These are phyloP conservation scores for Neosilurus mollespiculum DNA, from an alignment of 2,797 vertebrate species.

Conservation along the genomic window DNA sequence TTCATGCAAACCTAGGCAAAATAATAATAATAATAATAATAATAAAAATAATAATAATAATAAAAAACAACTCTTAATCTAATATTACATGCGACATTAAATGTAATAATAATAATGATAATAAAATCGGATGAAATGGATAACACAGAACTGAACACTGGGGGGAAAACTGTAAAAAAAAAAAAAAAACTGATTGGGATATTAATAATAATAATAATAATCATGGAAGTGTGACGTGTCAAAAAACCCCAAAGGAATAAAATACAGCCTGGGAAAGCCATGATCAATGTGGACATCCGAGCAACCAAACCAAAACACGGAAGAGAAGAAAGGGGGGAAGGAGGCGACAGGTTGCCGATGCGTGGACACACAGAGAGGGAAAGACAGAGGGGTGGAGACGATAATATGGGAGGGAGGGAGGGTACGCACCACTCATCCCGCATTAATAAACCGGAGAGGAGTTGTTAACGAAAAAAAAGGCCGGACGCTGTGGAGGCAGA, in stretches of 20 bases:
- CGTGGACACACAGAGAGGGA: constrained; percentile 60
- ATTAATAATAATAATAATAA: neutral
- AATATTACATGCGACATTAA: neutral
- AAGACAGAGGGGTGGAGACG: constrained; percentile 80
- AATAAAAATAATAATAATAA: neutral
- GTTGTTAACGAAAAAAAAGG: constrained; percentile 84
- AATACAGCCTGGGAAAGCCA: neutral
- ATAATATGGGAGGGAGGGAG: constrained; percentile 82
- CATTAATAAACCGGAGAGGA: constrained; percentile 92
- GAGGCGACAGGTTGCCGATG: constrained; percentile 59
- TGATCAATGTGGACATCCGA: neutral
- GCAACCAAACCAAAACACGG: constrained; percentile 29
- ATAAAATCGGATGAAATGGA: neutral
- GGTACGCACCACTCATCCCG: constrained; percentile 99
- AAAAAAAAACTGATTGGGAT: too few species aligned
- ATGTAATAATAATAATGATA: neutral
- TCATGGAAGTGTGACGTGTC: neutral
- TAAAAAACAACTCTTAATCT: neutral
- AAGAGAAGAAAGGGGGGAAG: constrained; percentile 10
- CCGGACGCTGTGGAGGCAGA: constrained; percentile 81
- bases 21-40: neutral
- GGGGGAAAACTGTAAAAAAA: too few species aligned
- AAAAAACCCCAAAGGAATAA: neutral
- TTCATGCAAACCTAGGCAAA: neutral
- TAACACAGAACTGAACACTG: neutral